phyloP scores from a whole-genome alignment of 2,113 vertebrate genomes.

The Eurystomus gularis region DNA sequence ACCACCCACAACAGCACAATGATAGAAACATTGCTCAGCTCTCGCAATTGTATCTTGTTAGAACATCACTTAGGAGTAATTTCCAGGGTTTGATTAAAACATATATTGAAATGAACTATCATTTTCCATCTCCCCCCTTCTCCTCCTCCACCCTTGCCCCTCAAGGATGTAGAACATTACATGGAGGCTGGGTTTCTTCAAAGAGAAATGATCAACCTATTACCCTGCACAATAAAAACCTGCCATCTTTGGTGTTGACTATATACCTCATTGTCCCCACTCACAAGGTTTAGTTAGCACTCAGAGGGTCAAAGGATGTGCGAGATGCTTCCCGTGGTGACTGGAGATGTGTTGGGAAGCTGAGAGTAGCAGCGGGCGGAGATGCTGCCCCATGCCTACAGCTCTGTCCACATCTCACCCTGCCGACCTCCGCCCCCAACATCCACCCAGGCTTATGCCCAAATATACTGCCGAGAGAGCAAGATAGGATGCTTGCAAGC shows the following conservation, averaged over 20 bases:
- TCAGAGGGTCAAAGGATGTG: not conserved
- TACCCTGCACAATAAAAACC: not conserved
- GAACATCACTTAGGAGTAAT: slow-evolving; percentile 30
- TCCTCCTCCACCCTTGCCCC: not conserved
- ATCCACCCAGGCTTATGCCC: not conserved
- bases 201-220: not conserved
- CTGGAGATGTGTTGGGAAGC: not conserved
- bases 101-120: not conserved
- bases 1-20: not conserved
- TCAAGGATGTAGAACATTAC: not conserved
- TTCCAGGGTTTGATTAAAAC: slow-evolving; percentile 32
- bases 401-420: not conserved
- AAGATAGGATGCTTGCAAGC: not conserved
- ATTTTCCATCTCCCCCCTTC: not conserved
- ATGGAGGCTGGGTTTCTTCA: not conserved
- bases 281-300: not conserved
- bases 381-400: not conserved
- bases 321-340: not conserved
- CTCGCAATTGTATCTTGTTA: slow-evolving; percentile 17
- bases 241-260: not conserved
- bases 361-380: not conserved
- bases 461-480: rapidly evolving
- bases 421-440: not conserved
- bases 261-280: not conserved
- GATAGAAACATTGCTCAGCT: slow-evolving; percentile 21